These are phyloP conservation scores for Tragelaphus scriptus DNA, from an alignment of 2,113 vertebrate genomes.

Conservation along the genomic window DNA sequence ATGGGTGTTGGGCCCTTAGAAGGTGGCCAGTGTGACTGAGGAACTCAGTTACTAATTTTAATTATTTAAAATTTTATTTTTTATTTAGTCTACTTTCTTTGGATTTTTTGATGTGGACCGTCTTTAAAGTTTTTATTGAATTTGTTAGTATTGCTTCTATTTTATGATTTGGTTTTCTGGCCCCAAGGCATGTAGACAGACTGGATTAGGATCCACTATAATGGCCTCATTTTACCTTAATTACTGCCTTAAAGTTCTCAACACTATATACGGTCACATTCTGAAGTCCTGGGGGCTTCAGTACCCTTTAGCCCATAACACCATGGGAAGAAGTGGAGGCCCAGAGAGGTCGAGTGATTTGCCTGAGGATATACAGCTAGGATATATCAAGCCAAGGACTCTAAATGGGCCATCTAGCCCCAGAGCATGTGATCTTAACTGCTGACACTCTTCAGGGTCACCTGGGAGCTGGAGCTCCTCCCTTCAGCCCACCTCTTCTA, in stretches of 20 bases:
- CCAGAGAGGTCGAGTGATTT: not conserved
- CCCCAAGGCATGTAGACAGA: not conserved
- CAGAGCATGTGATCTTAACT: not conserved
- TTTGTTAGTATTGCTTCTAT: not conserved
- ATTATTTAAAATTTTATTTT: not conserved
- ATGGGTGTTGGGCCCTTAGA: not conserved
- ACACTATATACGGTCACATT: not conserved
- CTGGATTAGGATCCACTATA: not conserved
- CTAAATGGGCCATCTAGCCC: too few relatives aligned
- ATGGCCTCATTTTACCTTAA: not conserved
- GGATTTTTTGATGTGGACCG: not conserved
- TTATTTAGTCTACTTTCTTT: not conserved
- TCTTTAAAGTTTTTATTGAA: not conserved
- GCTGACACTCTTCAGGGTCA: too few relatives aligned
- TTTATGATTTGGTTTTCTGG: not conserved
- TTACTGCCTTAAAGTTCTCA: not conserved
- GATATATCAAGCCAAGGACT: not conserved
- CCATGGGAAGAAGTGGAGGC: not conserved
- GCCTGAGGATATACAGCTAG: not conserved
- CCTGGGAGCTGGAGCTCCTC: not conserved
- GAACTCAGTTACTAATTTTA: not conserved
- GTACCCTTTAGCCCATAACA: not conserved
- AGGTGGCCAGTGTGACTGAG: not conserved
- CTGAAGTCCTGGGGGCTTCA: not conserved
- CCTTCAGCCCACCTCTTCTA: not conserved